Conservation (phyloP, 1,140 invertebrate genomes). For the Meloidogyne exigua region DNA sequence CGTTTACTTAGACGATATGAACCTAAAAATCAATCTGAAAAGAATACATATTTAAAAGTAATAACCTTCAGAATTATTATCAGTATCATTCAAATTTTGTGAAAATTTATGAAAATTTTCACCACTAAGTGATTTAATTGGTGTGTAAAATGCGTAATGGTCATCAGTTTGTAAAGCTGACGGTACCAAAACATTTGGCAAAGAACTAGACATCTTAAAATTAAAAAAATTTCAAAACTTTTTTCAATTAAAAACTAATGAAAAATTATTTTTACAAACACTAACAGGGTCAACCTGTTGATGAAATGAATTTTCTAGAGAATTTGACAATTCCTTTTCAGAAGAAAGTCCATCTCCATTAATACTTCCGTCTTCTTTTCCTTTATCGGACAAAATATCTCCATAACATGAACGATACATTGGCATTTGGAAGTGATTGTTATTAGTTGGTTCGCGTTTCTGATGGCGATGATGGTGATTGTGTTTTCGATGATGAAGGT, state of each 20-base stretch:
- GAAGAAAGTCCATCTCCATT: not conserved
- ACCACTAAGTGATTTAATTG: conserved; percentile 48
- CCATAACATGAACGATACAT: not conserved
- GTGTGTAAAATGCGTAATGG: conserved; percentile 17
- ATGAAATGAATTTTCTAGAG: not conserved
- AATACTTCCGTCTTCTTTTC: not conserved
- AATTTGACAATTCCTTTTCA: not conserved
- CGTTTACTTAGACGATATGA: conserved; percentile 26
- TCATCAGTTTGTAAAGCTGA: conserved; percentile 36
- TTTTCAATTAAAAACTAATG: not conserved
- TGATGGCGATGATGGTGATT: not conserved
- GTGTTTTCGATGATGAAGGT: not conserved
- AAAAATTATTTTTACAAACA: not conserved
- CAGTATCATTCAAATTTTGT: conserved; percentile 62
- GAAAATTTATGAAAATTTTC: conserved; percentile 56
- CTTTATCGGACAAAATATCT: not conserved
- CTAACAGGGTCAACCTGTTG: conserved; percentile 17
- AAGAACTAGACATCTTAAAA: conserved; percentile 51
- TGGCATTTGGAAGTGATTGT: not conserved
- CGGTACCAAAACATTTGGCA: conserved; percentile 56
- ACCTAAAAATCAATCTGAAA: conserved; percentile 9
- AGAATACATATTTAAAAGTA: not conserved
- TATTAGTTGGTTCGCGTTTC: not conserved
- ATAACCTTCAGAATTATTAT: conserved; percentile 25
- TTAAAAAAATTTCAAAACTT: not conserved